Percentiles rank a stretch among this genome's conserved stretches.
These are phyloP conservation scores for Polyodon spathula DNA, from an alignment of 2,113 vertebrate species.

Conservation along the genomic window DNA sequence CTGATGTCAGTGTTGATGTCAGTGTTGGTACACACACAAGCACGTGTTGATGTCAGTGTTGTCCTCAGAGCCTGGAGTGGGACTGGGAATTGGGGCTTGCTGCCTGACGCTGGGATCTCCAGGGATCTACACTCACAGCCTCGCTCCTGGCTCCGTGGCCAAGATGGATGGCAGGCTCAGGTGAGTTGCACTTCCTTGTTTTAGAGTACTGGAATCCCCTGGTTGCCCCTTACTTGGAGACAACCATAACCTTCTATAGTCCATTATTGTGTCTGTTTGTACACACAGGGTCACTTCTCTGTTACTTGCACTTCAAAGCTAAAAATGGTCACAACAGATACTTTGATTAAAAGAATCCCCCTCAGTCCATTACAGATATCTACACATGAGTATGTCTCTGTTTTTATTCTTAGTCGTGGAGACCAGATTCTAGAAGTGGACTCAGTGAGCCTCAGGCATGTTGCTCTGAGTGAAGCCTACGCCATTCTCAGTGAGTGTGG, in stretches of 20 bases:
- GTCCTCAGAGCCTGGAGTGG: slow-evolving; percentile 75
- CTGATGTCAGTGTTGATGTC: too few relatives aligned
- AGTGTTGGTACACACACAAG: too few relatives aligned
- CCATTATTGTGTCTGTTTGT: too few relatives aligned
- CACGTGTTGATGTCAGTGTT: neutral
- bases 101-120: slow-evolving; percentile 78
- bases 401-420: slow-evolving; percentile 62
- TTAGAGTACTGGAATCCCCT: too few relatives aligned
- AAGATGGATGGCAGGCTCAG: slow-evolving; percentile 92
- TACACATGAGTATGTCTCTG: slow-evolving; percentile 6
- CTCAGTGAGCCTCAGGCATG: slow-evolving; percentile 78
- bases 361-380: too few relatives aligned
- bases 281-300: too few relatives aligned
- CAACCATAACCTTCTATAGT: too few relatives aligned
- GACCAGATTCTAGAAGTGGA: slow-evolving; percentile 93
- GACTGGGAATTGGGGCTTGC: slow-evolving; percentile 85
- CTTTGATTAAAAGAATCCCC: neutral
- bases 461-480: slow-evolving; percentile 82
- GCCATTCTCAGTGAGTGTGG: slow-evolving; percentile 88
- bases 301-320: too few relatives aligned
- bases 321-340: slow-evolving; percentile 19
- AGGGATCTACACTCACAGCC: slow-evolving; percentile 88
- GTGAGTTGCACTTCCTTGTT: slow-evolving; percentile 51
- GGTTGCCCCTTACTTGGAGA: too few relatives aligned
- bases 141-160: slow-evolving; percentile 86